Evolutionary conservation across 2,113 vertebrate genomes (phyloP), one percentile per base, ranked within the genome.

Genomic region (Trematocara variabile): DNA sequence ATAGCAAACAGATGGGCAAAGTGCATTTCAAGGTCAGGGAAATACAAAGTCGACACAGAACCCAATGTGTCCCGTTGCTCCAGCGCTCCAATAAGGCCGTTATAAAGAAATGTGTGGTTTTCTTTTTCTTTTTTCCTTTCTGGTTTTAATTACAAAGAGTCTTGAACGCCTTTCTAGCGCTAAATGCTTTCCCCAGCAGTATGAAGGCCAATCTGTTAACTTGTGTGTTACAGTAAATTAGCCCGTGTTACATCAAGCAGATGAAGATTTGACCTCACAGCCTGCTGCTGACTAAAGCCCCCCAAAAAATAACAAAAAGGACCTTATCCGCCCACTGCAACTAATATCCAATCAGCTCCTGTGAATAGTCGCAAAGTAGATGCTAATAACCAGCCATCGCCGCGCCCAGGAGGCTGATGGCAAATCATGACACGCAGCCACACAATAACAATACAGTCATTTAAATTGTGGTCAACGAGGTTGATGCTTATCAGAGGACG

Each of bases 401-500:
- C 16, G 73, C 34, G 22, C 77, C 37, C 54, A 56, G 28, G 70
- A 83, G 88, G 89, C 75, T 68, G 84, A 84, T 48, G 86, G 83
- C 25, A 16, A 77, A 41, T 84, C 81, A 28, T 20, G 60, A 85
- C 83, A 70, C 39, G 6, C 79, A 10, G 30, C 20, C 4, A 70
- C 89, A 33, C 60, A 22, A 53, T 52, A 87, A 90, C 87, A 91
- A 78, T 82, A 37, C 87, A 80, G 63, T 80, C 54, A 58, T 94
- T 93, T 88, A 89, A 84, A 88, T 81, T 37, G 46, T 65, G 90
- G 88, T 92, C 89, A 82, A 73, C 5, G 41, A 84, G 92, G 90
- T 94, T 33, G 37, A 54, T 2, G 88, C 88, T 93, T 91, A 92
- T 92, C 92, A 80, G 70, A 79, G 55, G 84, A 70, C 14, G 75